A percentile compares a stretch with the other conserved stretches of the same genome.
These are phyloP conservation scores for Scelioninae gen. 2 DNA, from an alignment of 2,888 invertebrate genomes.

Conservation along the genomic window DNA sequence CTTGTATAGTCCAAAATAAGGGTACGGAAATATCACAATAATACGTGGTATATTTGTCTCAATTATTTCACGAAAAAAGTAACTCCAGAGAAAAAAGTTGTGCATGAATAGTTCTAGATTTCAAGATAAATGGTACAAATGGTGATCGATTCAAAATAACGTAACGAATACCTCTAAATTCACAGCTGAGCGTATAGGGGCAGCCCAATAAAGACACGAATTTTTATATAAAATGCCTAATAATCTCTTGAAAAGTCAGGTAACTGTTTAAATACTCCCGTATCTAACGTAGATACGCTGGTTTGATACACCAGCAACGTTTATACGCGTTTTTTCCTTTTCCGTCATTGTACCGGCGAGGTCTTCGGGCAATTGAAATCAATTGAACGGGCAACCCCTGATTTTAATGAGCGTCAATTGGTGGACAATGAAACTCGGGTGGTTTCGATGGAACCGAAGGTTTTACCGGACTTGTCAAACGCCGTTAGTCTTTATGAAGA, in stretches of 20 bases:
- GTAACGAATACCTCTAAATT: slow-evolving; percentile 63
- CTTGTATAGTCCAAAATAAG: no score
- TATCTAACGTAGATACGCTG: slow-evolving; percentile 69
- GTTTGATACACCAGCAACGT: slow-evolving; percentile 40
- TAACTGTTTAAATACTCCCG: slow-evolving; percentile 73
- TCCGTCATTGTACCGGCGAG: slow-evolving; percentile 58
- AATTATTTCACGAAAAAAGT: no score
- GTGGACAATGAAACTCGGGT: slow-evolving; percentile 68
- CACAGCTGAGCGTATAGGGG: slow-evolving; percentile 71
- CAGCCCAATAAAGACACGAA: slow-evolving; percentile 66
- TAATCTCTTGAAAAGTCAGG: slow-evolving; percentile 65
- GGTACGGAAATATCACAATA: no score
- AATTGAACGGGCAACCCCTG: slow-evolving; percentile 72
- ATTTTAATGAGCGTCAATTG: slow-evolving; percentile 73
- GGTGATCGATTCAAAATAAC: slow-evolving; percentile 20
- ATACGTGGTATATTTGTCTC: no score
- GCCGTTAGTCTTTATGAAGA: slow-evolving; percentile 35
- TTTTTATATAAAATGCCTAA: slow-evolving; percentile 63
- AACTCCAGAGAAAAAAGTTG: not conserved
- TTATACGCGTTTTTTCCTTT: slow-evolving; percentile 18
- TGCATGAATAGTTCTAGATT: slow-evolving; percentile 23
- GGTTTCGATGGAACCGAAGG: slow-evolving; percentile 43
- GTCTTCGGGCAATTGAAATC: slow-evolving; percentile 72
- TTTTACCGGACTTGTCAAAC: slow-evolving; percentile 35
- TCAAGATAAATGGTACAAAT: slow-evolving; percentile 36